Conservation (phyloP, 64 coral and sea anemone species). For the Montipora capricornis region DNA sequence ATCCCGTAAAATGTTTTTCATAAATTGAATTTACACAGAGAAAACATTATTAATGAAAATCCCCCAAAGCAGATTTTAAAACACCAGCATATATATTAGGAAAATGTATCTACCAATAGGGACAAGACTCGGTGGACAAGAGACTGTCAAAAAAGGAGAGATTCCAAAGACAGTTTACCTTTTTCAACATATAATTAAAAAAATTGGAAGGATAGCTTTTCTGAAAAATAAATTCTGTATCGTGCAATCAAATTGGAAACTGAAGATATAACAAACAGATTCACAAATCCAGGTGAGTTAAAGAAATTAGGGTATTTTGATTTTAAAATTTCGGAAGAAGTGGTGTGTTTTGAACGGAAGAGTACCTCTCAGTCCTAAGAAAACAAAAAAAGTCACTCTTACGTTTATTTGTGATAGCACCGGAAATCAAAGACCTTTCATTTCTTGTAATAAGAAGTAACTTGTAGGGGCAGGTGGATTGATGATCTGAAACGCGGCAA, state of each 20-base stretch:
- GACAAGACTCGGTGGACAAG: neutral
- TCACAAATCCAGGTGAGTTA: no score
- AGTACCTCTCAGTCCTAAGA: neutral
- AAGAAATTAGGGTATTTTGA: no score
- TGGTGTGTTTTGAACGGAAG: neutral
- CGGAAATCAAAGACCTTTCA: slow-evolving; percentile 38
- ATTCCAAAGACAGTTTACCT: slow-evolving; percentile 24
- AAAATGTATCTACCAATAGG: slow-evolving; percentile 22
- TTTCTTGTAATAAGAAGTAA: neutral
- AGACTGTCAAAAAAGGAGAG: neutral
- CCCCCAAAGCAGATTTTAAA: slow-evolving; percentile 29
- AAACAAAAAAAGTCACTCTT: slow-evolving; percentile 16
- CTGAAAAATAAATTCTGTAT: neutral
- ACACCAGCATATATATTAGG: slow-evolving; percentile 11
- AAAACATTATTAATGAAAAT: slow-evolving; percentile 56
- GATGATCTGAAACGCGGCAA: neutral
- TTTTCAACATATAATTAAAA: slow-evolving; percentile 58
- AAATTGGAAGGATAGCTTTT: neutral
- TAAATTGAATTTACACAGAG: slow-evolving; percentile 49
- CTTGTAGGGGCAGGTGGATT: slow-evolving; percentile 8
- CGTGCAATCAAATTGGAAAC: no score
- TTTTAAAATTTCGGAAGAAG: neutral
- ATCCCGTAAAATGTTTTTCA: slow-evolving; percentile 13
- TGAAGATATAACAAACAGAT: no score
- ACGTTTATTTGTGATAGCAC: slow-evolving; percentile 37